Evolutionary conservation across 2,797 vertebrate species (phyloP).

Genomic region (Sandelia bainsii): DNA sequence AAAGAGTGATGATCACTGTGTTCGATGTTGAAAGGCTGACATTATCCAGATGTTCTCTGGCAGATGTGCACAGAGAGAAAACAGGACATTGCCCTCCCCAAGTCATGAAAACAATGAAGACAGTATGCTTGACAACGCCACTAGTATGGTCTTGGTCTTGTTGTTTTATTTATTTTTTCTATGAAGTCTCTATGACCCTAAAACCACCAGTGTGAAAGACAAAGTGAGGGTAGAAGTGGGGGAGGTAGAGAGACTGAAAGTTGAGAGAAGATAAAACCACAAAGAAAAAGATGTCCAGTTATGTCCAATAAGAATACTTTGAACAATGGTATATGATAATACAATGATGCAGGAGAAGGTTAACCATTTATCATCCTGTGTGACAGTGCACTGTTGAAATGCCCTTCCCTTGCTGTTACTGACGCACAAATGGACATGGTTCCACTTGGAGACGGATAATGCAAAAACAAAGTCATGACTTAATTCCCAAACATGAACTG

Average conservation of each 20-base stretch:
- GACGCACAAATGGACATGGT: constrained; percentile 30
- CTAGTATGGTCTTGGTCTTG: constrained; percentile 59
- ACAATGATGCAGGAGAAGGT: constrained; percentile 46
- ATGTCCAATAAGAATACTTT: constrained; percentile 50
- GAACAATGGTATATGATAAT: constrained; percentile 51
- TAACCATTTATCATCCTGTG: constrained; percentile 69
- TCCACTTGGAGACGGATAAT: constrained; percentile 71
- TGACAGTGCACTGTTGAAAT: constrained; percentile 44
- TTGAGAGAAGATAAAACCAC: constrained; percentile 29
- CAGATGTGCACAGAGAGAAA: constrained; percentile 81
- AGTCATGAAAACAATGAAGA: constrained; percentile 73
- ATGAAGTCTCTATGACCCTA: constrained; percentile 50
- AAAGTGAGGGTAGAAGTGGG: constrained; percentile 27
- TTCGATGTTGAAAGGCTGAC: constrained; percentile 75
- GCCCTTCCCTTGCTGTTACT: constrained; percentile 22
- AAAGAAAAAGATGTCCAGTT: constrained; percentile 32
- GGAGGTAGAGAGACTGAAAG: constrained; percentile 28
- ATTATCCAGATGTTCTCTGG: constrained; percentile 82
- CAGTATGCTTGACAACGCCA: constrained; percentile 67
- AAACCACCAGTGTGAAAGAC: constrained; percentile 37
- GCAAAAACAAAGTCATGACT: constrained; percentile 61
- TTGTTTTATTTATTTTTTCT: constrained; percentile 49
- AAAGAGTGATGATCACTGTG: constrained; percentile 76
- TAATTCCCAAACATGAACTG: constrained; percentile 50
- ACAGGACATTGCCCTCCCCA: constrained; percentile 57